Base-by-base conservation (phyloP, 2,797 vertebrate species). In the Rousettus madagascariensis region DNA sequence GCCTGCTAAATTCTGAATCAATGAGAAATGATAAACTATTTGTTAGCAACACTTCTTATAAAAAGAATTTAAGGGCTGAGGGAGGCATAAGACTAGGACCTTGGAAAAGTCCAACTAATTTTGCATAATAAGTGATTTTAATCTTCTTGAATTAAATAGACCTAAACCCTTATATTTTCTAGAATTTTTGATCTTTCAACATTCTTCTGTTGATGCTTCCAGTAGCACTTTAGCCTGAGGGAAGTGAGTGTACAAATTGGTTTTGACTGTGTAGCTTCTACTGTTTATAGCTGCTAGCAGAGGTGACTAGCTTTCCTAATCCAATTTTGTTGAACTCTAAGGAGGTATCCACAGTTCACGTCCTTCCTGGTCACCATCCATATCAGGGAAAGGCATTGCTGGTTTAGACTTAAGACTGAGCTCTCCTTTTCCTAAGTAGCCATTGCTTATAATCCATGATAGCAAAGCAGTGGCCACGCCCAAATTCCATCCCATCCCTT, bases 151-250 rank as follows among this genome's bases (percentile, higher is more conserved):
- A 78, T 65, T 55, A 90, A 87, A 57, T 11, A 82, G 26, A 43
- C 74, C 28, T 61, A 78, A 43, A 19, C 30, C 19, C 68, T 85
- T 68, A 55, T 2, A n/a, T 59, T n/a, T n/a, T 69, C 43, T 51
- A 61, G 38, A 49, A 41, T 74, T 86, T 79, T 86, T 57, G 68
- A 72, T 69, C 46, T 82, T 63, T 79, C 72, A 85, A 15, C 33
- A 86, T 85, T 85, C 74, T 77, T 78, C 63, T 74, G 26, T 69
- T 94, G 83, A 82, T 11, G 6, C 77, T 96, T 96, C 74, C 28
- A 91, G 72, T 72, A 85, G 36, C 36, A 36, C 61, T 78, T 87
- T 49, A 68, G 26, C 28, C 66, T 20, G 4, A 61, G 72, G 22
- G 20, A 77, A 94, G 20, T 6, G 19, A 19, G 20, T 51, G 2